Base-by-base conservation (phyloP, 2,888 invertebrate genomes). In the Mesoligia furuncula region DNA sequence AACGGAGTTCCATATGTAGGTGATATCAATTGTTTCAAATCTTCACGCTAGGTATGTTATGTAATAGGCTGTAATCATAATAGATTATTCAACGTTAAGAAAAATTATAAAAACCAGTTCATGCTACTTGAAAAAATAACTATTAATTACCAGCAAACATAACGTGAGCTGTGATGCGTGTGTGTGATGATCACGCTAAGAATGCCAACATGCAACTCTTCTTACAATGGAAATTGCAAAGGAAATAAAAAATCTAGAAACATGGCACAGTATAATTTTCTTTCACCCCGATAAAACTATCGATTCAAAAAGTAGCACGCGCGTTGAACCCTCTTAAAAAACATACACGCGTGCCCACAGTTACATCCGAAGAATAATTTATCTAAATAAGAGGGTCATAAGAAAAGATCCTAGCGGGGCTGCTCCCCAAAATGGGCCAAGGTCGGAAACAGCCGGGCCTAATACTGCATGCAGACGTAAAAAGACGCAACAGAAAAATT, bases 381-480 rank as follows among this genome's bases (percentile, higher is more conserved):
- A 88, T 84, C 80, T 83, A 81, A 89, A 86, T 85, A 80, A 81
- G 86, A 85, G 84, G 74, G 79, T 74, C 75, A 81, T 79, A 85
- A 80, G 88, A 85, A 88, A 86, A 82, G 69, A 85, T 79, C 82
- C 74, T 80, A 74, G 74, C 66, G 79, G 82, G 77, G 81, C 68
- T 64, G 74, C 83, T 81, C 66, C 82, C 77, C 78, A 81, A 90
- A 80, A 85, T 79, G 80, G 89, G 90, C 79, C 90, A 90, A 91
- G 91, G 91, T 87, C 85, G 66, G 24, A 73, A 73, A 59, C 65
- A 68, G 62, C 77, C 75, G 70, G 67, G 80, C 59, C 66, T 74
- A 75, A 73, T 74, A 67, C 75, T 75, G 78, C 72, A 83, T 75
- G 66, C 66, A 72, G 74, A 77, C 42, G 64, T 61, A 81, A 75